These are phyloP conservation scores for Sardinella longiceps DNA, from an alignment of 2,797 vertebrate genomes.

Conservation along the genomic window DNA sequence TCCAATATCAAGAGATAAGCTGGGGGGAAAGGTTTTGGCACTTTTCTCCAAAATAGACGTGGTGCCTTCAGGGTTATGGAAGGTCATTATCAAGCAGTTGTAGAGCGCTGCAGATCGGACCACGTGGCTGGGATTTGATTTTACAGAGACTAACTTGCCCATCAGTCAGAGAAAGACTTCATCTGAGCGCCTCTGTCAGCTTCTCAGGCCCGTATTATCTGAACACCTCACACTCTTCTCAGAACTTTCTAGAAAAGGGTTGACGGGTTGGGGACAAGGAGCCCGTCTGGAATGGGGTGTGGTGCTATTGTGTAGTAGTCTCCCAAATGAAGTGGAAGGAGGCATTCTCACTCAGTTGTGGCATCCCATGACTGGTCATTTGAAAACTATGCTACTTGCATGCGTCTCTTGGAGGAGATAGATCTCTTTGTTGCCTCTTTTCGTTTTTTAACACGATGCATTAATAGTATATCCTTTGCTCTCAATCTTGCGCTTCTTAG, in stretches of 20 bases:
- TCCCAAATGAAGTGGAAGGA: neutral
- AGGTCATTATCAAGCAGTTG: neutral
- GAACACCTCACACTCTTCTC: neutral
- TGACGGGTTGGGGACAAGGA: neutral
- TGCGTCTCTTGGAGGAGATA: slow-evolving; percentile 60
- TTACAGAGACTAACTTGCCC: neutral
- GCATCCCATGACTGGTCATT: neutral
- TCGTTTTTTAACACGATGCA: slow-evolving; percentile 40
- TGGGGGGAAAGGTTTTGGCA: neutral
- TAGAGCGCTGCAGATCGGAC: neutral
- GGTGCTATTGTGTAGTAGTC: slow-evolving; percentile 9
- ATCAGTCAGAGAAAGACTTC: neutral
- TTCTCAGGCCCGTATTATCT: neutral
- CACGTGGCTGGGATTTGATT: neutral
- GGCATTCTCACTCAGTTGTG: neutral
- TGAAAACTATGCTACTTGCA: slow-evolving; percentile 63
- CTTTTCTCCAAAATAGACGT: neutral
- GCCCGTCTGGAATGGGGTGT: neutral
- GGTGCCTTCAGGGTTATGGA: neutral
- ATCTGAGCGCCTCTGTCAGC: neutral
- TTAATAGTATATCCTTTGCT: slow-evolving; percentile 58
- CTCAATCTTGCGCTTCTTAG: slow-evolving; percentile 46
- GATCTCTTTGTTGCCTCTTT: slow-evolving; percentile 60
- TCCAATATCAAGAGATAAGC: neutral
- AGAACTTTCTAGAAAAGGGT: neutral